Percentiles rank a stretch among this genome's conserved stretches.
Evolutionary conservation across 2,888 invertebrate species (phyloP).

Genomic region (Bimastos eiseni): DNA sequence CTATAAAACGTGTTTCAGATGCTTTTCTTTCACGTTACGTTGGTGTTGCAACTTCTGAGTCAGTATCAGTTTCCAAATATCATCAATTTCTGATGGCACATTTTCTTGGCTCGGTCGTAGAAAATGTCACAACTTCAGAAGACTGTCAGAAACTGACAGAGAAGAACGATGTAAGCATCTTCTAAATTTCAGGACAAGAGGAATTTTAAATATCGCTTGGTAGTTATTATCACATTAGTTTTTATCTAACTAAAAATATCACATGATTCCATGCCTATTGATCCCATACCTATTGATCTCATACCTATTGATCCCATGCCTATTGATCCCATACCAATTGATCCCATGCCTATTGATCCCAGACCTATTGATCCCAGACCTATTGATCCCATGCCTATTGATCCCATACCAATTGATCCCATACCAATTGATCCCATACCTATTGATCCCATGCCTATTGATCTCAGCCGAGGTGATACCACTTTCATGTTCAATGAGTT

Average conservation of each 20-base stretch:
- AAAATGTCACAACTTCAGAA: background rate
- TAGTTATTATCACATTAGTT: background rate
- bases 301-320: too few relatives aligned
- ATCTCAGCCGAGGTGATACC: too few relatives aligned
- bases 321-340: too few relatives aligned
- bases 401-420: too few relatives aligned
- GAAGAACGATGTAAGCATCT: background rate
- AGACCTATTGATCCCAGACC: too few relatives aligned
- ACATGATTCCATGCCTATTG: too few relatives aligned
- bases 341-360: too few relatives aligned
- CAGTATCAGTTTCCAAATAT: background rate
- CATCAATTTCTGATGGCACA: slow-evolving; percentile 15
- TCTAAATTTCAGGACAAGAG: background rate
- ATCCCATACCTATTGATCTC: too few relatives aligned
- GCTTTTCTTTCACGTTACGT: background rate
- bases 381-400: too few relatives aligned
- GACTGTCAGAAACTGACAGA: background rate
- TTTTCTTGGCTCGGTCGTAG: background rate
- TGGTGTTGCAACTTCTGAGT: background rate
- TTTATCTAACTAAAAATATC: background rate
- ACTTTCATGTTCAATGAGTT: too few relatives aligned
- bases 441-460: too few relatives aligned
- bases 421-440: too few relatives aligned
- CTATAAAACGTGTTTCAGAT: background rate
- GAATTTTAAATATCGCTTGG: background rate